Conservation (phyloP, 2,888 invertebrate genomes). For the Megamerina dolium region DNA sequence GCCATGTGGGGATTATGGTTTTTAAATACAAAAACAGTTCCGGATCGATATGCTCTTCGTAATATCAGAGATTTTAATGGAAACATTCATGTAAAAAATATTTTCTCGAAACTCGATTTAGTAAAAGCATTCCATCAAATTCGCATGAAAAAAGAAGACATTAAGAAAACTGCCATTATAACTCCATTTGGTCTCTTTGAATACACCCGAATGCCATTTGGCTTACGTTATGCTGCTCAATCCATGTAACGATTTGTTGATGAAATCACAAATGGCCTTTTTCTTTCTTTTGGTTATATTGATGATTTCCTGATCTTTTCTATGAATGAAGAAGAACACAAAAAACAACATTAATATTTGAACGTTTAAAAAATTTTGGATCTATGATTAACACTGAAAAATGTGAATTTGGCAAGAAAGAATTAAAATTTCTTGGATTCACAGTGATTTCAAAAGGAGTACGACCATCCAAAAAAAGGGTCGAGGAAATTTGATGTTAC, state of each 20-base stretch:
- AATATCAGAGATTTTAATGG: neutral
- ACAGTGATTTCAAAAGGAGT: too few species aligned
- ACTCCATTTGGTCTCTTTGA: too few species aligned
- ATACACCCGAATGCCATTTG: constrained; percentile 1
- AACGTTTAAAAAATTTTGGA: neutral
- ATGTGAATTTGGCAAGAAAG: too few species aligned
- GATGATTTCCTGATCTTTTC: constrained; percentile 1
- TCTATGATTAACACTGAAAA: too few species aligned
- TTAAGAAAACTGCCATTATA: too few species aligned
- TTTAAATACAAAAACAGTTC: neutral
- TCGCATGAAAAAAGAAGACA: neutral
- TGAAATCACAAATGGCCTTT: neutral
- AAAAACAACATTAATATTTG: neutral
- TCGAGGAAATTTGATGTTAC: too few species aligned
- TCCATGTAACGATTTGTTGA: neutral
- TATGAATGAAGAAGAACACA: neutral
- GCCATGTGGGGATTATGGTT: neutral
- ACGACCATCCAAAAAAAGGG: too few species aligned
- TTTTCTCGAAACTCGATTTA: neutral
- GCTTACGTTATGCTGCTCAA: neutral
- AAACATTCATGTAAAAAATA: neutral
- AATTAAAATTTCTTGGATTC: too few species aligned
- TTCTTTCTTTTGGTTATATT: neutral
- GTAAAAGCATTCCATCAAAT: constrained; percentile 1
- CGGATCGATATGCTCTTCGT: neutral